Evolutionary conservation across 2,113 vertebrate genomes (phyloP), one percentile per base, ranked within the genome.

Genomic region (Todiramphus chloris): DNA sequence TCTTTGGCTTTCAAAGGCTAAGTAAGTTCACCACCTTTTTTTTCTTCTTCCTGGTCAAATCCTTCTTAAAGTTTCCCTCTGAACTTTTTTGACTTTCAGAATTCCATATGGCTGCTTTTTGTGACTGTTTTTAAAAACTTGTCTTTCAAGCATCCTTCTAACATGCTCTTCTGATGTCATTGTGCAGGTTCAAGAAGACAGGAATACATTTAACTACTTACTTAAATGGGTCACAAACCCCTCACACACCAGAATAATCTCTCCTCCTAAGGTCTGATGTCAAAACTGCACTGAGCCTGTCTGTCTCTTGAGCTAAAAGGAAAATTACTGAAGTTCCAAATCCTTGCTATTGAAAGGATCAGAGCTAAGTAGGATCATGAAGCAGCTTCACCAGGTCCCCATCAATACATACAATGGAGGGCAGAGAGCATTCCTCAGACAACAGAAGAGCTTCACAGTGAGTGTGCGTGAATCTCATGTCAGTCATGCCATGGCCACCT

Each of bases 161-260:
- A 83, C 75, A 53, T 5, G 37, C 41, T 83, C 72, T 93, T 92
- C 46, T 63, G 67, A 88, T 60, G 88, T 82, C 62, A 80, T 33
- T 76, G 50, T 70, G 73, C 64, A 70, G 69, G 50, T 89, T 94
- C 77, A 93, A 87, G 79, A 76, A 90, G 84, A 77, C 68, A 90
- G 59, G 28, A 94, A 67, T 90, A 77, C 50, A 80, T 92, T 89
- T 92, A 75, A 86, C 63, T 94, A 6, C 67, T 83, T 91, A 70
- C 60, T 83, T 70, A 77, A 92, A 86, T 90, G 72, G 24, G 76
- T 93, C 80, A 86, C 79, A 69, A 39, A 50, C 33, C 55, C 41
- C 59, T 93, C 87, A 70, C 4, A 6, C 55, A 80, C 55, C 80
- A 80, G 63, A 88, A 80, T 51, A 59, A 86, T 33, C 59, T 53